A percentile compares a stretch with the other conserved stretches of the same genome.
phyloP scores from a whole-genome alignment of 2,797 vertebrate species.

The Orientallactaga sibirica region DNA sequence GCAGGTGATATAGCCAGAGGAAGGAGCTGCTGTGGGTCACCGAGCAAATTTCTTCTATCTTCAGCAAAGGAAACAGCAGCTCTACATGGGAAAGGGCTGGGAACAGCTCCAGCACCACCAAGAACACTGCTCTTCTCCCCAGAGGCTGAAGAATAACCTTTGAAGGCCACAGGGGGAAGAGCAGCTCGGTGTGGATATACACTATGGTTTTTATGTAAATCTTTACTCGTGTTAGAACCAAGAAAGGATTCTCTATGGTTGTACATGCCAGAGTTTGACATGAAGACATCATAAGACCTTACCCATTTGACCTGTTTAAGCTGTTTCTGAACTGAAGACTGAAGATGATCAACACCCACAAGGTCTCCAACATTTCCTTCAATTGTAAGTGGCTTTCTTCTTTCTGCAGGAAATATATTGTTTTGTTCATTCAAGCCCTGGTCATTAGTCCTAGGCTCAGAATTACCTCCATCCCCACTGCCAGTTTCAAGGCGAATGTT shows the following conservation, averaged over 20 bases:
- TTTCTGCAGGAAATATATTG: neutral
- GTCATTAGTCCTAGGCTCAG: slow-evolving; percentile 43
- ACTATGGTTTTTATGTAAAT: slow-evolving; percentile 70
- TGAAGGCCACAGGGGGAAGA: slow-evolving; percentile 79
- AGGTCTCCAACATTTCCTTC: slow-evolving; percentile 77
- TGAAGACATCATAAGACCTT: slow-evolving; percentile 75
- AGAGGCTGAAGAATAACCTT: slow-evolving; percentile 65
- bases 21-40: neutral
- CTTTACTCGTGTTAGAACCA: slow-evolving; percentile 65
- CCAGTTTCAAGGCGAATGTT: slow-evolving; percentile 47
- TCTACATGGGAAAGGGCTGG: slow-evolving; percentile 3
- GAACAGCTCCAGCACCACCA: slow-evolving; percentile 12
- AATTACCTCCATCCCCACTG: neutral
- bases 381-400: slow-evolving; percentile 62
- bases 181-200: slow-evolving; percentile 70
- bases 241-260: slow-evolving; percentile 75
- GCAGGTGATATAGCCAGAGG: neutral
- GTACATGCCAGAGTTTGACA: slow-evolving; percentile 56
- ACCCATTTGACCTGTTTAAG: slow-evolving; percentile 80
- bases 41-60: slow-evolving; percentile 3
- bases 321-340: slow-evolving; percentile 36
- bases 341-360: slow-evolving; percentile 62
- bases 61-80: slow-evolving; percentile 58
- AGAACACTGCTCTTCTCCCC: slow-evolving; percentile 65
- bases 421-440: neutral